These are phyloP conservation scores for Amblyteles armatorius DNA, from an alignment of 2,888 invertebrate genomes.

Conservation along the genomic window DNA sequence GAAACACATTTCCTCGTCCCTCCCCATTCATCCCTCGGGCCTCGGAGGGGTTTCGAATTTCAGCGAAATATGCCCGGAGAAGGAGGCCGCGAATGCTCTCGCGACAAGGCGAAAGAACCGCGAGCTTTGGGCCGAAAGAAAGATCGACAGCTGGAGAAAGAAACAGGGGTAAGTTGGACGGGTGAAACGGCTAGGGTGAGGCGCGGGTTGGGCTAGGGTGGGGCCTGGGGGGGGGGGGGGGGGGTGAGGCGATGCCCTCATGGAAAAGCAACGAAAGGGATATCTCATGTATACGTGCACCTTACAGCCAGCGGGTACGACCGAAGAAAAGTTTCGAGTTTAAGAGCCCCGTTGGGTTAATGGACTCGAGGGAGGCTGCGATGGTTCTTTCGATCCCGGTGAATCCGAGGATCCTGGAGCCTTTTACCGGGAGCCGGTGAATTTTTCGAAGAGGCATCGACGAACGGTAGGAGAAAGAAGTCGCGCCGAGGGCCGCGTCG, in stretches of 20 bases:
- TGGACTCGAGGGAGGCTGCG: conserved; percentile 46
- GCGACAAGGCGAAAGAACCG: neutral
- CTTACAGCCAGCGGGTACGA: conserved; percentile 5
- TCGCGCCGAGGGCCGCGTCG: conserved; percentile 1
- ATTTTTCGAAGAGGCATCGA: conserved; percentile 50
- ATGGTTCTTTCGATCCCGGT: conserved; percentile 22
- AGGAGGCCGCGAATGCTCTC: conserved; percentile 22
- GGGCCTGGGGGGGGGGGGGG: too few species aligned
- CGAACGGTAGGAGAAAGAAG: conserved; percentile 23
- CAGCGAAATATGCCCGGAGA: conserved; percentile 66
- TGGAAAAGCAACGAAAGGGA: conserved; percentile 34
- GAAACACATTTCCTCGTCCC: neutral
- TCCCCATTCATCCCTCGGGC: conserved; percentile 2
- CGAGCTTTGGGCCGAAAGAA: conserved; percentile 12
- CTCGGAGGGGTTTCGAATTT: conserved; percentile 71
- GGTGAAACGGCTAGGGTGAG: neutral
- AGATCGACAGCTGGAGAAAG: conserved; percentile 21
- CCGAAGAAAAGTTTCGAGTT: conserved; percentile 55
- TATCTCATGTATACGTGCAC: conserved; percentile 21
- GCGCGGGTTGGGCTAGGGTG: neutral
- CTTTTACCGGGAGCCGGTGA: conserved; percentile 47
- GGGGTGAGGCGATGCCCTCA: neutral
- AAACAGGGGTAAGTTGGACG: neutral
- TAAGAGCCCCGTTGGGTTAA: conserved; percentile 60
- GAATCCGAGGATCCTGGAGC: conserved; percentile 21